Evolutionary conservation across 2,888 invertebrate genomes (phyloP).

Genomic region (Byasa hedistus): DNA sequence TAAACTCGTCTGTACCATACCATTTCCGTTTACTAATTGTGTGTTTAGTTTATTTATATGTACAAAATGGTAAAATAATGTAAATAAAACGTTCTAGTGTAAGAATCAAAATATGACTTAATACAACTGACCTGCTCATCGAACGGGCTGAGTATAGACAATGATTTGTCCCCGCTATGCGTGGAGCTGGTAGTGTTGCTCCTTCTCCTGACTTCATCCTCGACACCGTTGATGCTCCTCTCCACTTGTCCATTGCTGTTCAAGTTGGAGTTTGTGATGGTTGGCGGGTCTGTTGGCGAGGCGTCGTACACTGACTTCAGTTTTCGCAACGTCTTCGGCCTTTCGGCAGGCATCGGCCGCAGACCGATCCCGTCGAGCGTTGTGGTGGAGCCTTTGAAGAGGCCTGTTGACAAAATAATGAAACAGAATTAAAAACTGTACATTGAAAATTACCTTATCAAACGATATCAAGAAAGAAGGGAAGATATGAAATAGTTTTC

Average conservation of each 20-base stretch:
- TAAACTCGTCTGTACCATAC: no score
- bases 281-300: slow-evolving; percentile 63
- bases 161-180: slow-evolving; percentile 71
- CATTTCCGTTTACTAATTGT: no score
- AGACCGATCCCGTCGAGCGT: slow-evolving; percentile 82
- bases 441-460: background rate
- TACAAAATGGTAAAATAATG: no score
- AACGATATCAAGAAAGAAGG: no score
- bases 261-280: slow-evolving; percentile 46
- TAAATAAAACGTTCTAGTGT: no score
- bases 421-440: background rate
- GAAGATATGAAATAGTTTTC: no score
- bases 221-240: slow-evolving; percentile 61
- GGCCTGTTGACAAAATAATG: slow-evolving; percentile 79
- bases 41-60: no score
- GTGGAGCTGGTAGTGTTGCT: slow-evolving; percentile 70
- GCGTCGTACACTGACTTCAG: slow-evolving; percentile 86
- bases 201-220: slow-evolving; percentile 74
- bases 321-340: slow-evolving; percentile 87
- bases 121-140: slow-evolving; percentile 83
- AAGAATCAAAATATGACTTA: background rate
- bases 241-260: slow-evolving; percentile 73
- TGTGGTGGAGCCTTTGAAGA: slow-evolving; percentile 90
- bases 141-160: slow-evolving; percentile 89
- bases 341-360: slow-evolving; percentile 82